Evolutionary conservation across 2,888 invertebrate genomes (phyloP), one percentile per base, ranked within the genome.

Genomic region (Alentia gelatinosa): DNA sequence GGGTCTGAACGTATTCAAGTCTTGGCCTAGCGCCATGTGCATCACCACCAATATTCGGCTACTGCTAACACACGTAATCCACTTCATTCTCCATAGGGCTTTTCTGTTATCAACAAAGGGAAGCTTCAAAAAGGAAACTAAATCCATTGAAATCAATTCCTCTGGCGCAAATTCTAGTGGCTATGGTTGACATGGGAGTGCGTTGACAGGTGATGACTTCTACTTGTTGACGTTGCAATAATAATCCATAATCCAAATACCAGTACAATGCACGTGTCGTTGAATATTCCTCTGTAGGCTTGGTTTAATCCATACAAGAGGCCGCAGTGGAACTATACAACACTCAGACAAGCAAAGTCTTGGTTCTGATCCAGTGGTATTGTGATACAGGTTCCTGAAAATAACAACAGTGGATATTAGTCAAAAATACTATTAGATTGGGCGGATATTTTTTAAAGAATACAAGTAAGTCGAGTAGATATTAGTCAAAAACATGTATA

Each of bases 321-420:
- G 56, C n/a, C 19, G 19, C 3, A 9, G 3, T 56, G 56, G n/a
- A 15, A 30, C 26, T 26, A 86, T 3, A 86, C 86, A 33, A 86
- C 86, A 86, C 86, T 86, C 1, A 86, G 47, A 30, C 86, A 86
- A 0, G 26, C 42, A 19, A 86, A 47, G 47, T 86, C 86, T 47
- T 86, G 30, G 26, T 47, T 86, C 23, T 86, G n/a, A 35, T 86
- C 86, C 33, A 47, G 30, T 47, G 86, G 86, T 33, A 86, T 33
- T 42, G 86, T 86, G 26, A 86, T 74, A 15, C 74, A 74, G 12
- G 74, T 74, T 15, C 74, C 74, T 74, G 74, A 26, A 74, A 74
- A 26, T 12, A 74, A 74, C n/a, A 26, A 33, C n/a, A 33, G 74
- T 63, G 9, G n/a, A n/a, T n/a, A n/a, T n/a, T n/a, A n/a, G n/a